Conservation (phyloP, 2,888 invertebrate genomes). For the Norana najaformis region DNA sequence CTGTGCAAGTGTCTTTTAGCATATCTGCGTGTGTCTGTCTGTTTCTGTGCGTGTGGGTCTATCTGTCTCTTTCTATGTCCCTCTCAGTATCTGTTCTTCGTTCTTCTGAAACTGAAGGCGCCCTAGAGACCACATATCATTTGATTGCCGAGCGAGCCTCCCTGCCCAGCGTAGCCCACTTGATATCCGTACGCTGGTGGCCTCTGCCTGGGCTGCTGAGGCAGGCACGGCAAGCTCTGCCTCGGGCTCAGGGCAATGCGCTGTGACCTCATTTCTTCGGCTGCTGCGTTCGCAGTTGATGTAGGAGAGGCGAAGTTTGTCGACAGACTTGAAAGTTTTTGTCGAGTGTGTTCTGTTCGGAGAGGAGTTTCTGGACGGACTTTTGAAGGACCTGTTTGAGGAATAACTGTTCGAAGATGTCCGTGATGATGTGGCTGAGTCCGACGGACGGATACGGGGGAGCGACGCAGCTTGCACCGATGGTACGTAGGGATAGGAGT, state of each 20-base stretch:
- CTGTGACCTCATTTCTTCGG: not conserved
- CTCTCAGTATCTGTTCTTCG: not conserved
- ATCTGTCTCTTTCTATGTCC: not conserved
- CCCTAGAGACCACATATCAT: not conserved
- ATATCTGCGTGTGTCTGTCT: no score
- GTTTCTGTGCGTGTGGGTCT: no score
- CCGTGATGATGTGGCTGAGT: slow-evolving; percentile 24
- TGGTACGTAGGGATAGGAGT: not conserved
- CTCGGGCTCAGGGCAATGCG: not conserved
- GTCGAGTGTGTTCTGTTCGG: not conserved
- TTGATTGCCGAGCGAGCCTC: not conserved
- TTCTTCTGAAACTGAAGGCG: not conserved
- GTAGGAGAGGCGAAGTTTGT: not conserved
- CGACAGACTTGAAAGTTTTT: not conserved
- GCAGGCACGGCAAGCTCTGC: not conserved
- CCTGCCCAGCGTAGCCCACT: not conserved
- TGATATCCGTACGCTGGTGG: no score
- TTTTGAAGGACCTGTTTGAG: not conserved
- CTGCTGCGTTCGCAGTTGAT: not conserved
- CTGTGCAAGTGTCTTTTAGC: no score
- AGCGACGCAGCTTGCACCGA: not conserved
- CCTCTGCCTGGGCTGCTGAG: not conserved
- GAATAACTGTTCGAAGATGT: slow-evolving; percentile 16
- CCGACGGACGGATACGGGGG: not conserved
- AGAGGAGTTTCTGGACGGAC: not conserved